Conservation (phyloP, 2,888 invertebrate species). For the Creontiades dilutus region DNA sequence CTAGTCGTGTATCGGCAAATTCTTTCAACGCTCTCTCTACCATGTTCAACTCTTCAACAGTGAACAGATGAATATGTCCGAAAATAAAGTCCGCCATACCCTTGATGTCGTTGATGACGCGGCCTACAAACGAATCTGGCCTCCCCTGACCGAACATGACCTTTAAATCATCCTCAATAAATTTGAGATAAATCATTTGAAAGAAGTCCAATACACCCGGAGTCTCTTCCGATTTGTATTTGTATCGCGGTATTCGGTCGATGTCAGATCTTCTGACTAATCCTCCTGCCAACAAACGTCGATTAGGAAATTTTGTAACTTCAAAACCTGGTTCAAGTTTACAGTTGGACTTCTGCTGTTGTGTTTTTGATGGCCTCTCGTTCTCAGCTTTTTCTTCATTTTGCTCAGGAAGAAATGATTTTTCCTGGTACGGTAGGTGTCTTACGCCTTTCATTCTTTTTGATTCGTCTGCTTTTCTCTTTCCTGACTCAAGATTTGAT, state of each 20-base stretch:
- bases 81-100: constrained; percentile 49
- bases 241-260: constrained; percentile 18
- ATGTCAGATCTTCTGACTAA: constrained; percentile 22
- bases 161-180: constrained; percentile 36
- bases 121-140: constrained; percentile 7
- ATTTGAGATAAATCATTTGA: not conserved
- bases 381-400: not conserved
- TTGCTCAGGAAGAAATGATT: not conserved
- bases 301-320: not conserved
- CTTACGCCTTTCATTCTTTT: not conserved
- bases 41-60: not conserved
- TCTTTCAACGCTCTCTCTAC: constrained; percentile 14
- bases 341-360: not conserved
- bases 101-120: constrained; percentile 5
- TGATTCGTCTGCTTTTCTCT: not conserved
- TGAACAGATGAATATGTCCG: constrained; percentile 28
- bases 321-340: not conserved
- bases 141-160: not conserved
- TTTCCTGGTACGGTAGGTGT: not conserved
- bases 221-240: constrained; percentile 1
- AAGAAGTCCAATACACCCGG: not conserved
- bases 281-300: not conserved
- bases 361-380: not conserved
- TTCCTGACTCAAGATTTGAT: not conserved
- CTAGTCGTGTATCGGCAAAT: constrained; percentile 43